phyloP scores from a whole-genome alignment of 2,888 invertebrate species.

The Embidobia sp. region DNA sequence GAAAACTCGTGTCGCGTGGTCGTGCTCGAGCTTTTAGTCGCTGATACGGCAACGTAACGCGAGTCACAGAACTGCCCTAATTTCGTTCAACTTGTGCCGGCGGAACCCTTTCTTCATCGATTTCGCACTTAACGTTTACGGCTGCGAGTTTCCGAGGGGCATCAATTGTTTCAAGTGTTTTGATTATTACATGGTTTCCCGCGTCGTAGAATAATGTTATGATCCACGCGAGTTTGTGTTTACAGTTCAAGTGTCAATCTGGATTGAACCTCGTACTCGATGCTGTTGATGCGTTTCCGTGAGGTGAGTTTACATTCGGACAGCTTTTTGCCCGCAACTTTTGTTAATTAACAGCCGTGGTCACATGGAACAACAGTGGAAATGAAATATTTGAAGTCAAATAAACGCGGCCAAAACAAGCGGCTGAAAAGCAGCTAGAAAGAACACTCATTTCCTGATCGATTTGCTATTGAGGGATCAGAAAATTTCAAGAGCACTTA shows the following conservation, averaged over 20 bases:
- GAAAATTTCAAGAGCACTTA: slow-evolving; percentile 15
- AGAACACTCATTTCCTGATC: slow-evolving; percentile 11
- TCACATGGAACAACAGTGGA: too few relatives aligned
- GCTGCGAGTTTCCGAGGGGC: background rate
- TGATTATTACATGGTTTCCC: too few relatives aligned
- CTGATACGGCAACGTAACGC: slow-evolving; percentile 45
- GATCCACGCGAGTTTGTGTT: too few relatives aligned
- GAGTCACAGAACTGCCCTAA: slow-evolving; percentile 31
- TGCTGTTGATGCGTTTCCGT: too few relatives aligned
- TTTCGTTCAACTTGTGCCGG: too few relatives aligned
- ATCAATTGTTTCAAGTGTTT: too few relatives aligned
- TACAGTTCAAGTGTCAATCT: too few relatives aligned
- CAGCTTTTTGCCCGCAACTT: too few relatives aligned
- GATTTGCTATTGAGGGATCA: slow-evolving; percentile 10
- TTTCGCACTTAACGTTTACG: slow-evolving; percentile 6
- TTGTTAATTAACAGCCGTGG: too few relatives aligned
- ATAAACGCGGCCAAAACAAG: slow-evolving; percentile 4
- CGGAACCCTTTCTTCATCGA: slow-evolving; percentile 3
- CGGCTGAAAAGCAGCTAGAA: background rate
- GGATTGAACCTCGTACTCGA: too few relatives aligned
- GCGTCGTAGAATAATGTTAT: too few relatives aligned
- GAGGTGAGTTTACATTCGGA: too few relatives aligned
- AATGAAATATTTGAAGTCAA: background rate
- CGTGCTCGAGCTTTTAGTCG: slow-evolving; percentile 45
- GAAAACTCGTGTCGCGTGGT: slow-evolving; percentile 50